A percentile compares a stretch with the other conserved stretches of the same genome.
Evolutionary conservation across 2,113 vertebrate species (phyloP).

Genomic region (Ameiurus melas): DNA sequence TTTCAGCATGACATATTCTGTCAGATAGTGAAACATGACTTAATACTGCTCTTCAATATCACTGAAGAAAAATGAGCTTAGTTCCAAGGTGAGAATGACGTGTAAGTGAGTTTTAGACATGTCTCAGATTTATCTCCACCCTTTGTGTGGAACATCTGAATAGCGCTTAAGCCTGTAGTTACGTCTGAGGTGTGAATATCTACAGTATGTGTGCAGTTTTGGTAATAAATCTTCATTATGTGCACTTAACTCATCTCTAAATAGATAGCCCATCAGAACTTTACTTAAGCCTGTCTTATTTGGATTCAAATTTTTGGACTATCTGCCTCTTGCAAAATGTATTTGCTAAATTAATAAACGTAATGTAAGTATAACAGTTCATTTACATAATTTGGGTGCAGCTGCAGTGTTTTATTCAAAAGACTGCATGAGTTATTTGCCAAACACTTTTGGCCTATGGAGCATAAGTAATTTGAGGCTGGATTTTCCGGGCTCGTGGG

Average conservation of each 20-base stretch:
- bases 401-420: neutral
- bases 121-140: no score
- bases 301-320: neutral
- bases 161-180: neutral
- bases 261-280: neutral
- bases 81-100: no score
- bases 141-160: neutral
- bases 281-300: neutral
- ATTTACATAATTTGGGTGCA: neutral
- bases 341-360: neutral
- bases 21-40: no score
- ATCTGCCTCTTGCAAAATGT: no score
- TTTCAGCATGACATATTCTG: no score
- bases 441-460: conserved; percentile 14
- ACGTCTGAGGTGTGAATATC: neutral
- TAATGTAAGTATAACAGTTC: neutral
- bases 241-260: neutral
- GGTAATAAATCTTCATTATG: neutral
- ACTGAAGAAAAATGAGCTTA: no score
- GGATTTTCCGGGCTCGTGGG: conserved; percentile 17
- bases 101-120: no score
- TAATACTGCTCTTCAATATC: no score
- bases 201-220: neutral
- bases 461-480: conserved; percentile 13
- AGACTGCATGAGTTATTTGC: conserved; percentile 29